Conservation (phyloP, 1,140 invertebrate species). For the Bemisia tabaci region DNA sequence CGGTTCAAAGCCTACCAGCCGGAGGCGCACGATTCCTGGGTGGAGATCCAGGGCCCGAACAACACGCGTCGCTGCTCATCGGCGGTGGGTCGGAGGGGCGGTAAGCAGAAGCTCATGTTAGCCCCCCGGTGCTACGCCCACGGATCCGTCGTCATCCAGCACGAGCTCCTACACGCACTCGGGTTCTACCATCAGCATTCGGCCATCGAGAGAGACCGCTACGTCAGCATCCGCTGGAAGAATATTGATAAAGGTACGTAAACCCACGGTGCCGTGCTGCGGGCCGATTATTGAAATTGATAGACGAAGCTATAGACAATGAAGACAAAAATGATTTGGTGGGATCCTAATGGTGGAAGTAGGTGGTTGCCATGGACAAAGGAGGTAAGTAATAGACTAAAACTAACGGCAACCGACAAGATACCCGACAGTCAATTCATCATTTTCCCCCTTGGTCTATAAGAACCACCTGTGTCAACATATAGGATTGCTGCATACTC, state of each 20-base stretch:
- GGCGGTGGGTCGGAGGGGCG: not conserved
- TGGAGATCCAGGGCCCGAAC: not conserved
- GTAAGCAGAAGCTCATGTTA: not conserved
- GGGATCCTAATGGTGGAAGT: no score
- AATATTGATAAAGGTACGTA: slow-evolving; percentile 40
- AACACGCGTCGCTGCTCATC: not conserved
- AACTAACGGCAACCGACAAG: no score
- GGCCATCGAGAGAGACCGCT: slow-evolving; percentile 50
- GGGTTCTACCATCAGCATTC: slow-evolving; percentile 62
- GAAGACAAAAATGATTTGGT: no score
- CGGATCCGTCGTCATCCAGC: not conserved
- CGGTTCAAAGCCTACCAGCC: not conserved
- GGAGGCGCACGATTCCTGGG: not conserved
- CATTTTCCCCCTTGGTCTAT: no score
- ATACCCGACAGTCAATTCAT: no score
- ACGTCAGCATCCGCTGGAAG: slow-evolving; percentile 45
- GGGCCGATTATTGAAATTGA: no score
- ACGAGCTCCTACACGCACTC: slow-evolving; percentile 48
- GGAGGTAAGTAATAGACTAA: no score
- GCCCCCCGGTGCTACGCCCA: not conserved
- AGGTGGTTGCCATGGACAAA: no score
- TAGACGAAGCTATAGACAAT: no score
- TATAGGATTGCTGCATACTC: no score
- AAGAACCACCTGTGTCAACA: no score
- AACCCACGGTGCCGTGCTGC: no score